A percentile compares a stretch with the other conserved stretches of the same genome.
These are phyloP conservation scores for Leucoraja ocellata DNA, from an alignment of 2,797 vertebrate genomes.

Conservation along the genomic window DNA sequence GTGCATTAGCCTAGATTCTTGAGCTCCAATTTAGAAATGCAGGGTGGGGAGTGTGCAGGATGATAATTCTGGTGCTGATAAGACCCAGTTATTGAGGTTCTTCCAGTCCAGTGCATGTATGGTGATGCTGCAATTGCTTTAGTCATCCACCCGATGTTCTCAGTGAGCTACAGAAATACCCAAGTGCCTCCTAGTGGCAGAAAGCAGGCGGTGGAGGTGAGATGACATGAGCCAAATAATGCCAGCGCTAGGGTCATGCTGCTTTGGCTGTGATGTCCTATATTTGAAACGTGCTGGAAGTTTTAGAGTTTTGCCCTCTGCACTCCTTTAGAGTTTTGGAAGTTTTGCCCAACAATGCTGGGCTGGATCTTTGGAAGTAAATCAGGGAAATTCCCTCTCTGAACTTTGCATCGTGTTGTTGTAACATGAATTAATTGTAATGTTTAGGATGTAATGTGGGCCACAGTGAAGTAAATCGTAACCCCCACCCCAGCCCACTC, in stretches of 20 bases:
- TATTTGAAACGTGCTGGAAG: not conserved
- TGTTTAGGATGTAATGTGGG: not conserved
- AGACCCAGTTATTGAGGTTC: not conserved
- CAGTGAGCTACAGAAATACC: not conserved
- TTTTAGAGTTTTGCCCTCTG: not conserved
- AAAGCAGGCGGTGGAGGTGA: not conserved
- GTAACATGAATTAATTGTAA: not conserved
- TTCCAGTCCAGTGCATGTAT: not conserved
- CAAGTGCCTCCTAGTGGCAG: not conserved
- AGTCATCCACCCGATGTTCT: not conserved
- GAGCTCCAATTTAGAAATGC: too few relatives aligned
- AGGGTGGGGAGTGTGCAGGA: too few relatives aligned
- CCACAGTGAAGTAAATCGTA: not conserved
- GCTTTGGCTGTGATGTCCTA: too few relatives aligned
- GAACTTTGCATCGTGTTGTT: not conserved
- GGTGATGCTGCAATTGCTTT: not conserved
- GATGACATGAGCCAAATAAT: too few relatives aligned
- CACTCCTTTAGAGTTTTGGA: too few relatives aligned
- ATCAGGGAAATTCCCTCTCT: not conserved
- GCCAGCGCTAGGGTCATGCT: not conserved
- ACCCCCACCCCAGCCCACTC: too few relatives aligned
- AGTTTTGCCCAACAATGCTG: not conserved
- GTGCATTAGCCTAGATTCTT: too few relatives aligned
- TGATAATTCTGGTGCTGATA: not conserved
- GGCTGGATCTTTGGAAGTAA: not conserved